These are phyloP conservation scores for Drosophila kurseongensis DNA, from an alignment of 1,140 invertebrate species.

Conservation along the genomic window DNA sequence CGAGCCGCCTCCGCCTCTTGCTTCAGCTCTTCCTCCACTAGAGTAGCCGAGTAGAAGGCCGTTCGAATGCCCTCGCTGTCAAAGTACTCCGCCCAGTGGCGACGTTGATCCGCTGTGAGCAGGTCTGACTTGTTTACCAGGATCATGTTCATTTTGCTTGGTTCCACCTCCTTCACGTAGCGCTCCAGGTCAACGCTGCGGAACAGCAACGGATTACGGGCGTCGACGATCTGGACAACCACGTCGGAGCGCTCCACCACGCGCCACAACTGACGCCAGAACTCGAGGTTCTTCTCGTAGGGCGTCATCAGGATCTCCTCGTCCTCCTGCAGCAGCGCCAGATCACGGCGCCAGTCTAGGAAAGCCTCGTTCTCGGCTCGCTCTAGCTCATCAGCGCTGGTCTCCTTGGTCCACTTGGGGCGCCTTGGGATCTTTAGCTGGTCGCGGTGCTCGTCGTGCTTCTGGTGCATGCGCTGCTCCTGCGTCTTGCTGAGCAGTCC, in stretches of 20 bases:
- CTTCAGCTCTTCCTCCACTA: conserved; percentile 86
- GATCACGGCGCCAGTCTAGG: conserved; percentile 93
- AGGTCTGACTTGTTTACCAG: conserved; percentile 99
- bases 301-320: conserved; percentile 94
- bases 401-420: conserved; percentile 92
- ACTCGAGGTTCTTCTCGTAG: conserved; percentile 99
- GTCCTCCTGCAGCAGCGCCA: conserved; percentile 93
- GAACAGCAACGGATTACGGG: conserved; percentile 97
- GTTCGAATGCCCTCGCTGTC: conserved; percentile 87
- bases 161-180: conserved; percentile 95
- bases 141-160: conserved; percentile 92
- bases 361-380: conserved; percentile 92
- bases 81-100: conserved; percentile 96
- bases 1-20: conserved; percentile 81
- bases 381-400: conserved; percentile 91
- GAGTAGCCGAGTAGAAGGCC: conserved; percentile 93
- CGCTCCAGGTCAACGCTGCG: conserved; percentile 96
- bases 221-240: conserved; percentile 98
- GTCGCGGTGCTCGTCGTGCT: conserved; percentile 88
- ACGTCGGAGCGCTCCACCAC: conserved; percentile 98
- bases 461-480: conserved; percentile 86
- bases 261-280: conserved; percentile 99
- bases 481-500: conserved; percentile 89
- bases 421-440: conserved; percentile 92
- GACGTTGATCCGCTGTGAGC: conserved; percentile 92